phyloP scores from a whole-genome alignment of 2,888 invertebrate genomes.

The Pammene aurita region DNA sequence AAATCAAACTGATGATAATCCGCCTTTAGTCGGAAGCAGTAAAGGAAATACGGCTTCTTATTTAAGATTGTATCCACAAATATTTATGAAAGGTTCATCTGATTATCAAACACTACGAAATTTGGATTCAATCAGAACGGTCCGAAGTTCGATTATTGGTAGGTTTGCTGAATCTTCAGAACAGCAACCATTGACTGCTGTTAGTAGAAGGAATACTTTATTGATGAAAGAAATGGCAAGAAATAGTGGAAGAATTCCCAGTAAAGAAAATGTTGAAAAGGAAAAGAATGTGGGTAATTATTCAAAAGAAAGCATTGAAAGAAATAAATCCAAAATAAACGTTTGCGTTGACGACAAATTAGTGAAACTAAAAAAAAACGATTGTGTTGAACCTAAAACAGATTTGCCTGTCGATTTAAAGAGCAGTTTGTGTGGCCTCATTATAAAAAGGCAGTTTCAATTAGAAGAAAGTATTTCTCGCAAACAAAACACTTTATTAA shows the following conservation, averaged over 20 bases:
- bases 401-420: conserved; percentile 1
- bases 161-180: conserved; percentile 37
- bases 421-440: conserved; percentile 15
- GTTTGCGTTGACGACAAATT: conserved; percentile 22
- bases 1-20: conserved; percentile 61
- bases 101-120: conserved; percentile 50
- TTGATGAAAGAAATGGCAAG: conserved; percentile 8
- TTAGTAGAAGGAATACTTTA: not conserved
- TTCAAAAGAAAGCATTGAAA: not conserved
- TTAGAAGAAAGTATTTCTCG: conserved; percentile 8
- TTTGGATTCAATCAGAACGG: conserved; percentile 41
- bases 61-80: conserved; percentile 71
- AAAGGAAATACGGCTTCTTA: conserved; percentile 66
- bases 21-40: conserved; percentile 61
- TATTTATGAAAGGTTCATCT: conserved; percentile 68
- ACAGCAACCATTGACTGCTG: conserved; percentile 41
- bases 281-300: not conserved
- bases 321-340: conserved; percentile 40
- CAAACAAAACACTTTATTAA: conserved; percentile 29
- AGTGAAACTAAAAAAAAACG: not conserved
- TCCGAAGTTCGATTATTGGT: conserved; percentile 44
- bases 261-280: not conserved
- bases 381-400: not conserved
- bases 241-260: conserved; percentile 1
- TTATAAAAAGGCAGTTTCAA: conserved; percentile 18